Evolutionary conservation across 2,888 invertebrate genomes (phyloP).

Genomic region (Pachydiplax longipennis): DNA sequence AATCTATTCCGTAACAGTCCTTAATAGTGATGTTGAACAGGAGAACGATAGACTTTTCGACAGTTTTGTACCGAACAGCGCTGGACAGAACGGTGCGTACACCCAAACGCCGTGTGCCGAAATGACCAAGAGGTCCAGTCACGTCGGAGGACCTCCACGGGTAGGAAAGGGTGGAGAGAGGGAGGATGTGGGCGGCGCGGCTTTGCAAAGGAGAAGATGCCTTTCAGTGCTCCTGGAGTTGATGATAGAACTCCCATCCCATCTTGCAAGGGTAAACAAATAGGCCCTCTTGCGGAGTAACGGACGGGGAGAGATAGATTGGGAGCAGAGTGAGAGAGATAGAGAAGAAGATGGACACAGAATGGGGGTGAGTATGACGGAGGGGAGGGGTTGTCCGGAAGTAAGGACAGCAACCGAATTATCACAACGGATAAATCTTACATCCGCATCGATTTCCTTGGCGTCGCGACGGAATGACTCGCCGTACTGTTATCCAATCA

Average conservation of each 20-base stretch:
- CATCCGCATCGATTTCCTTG: too few species aligned
- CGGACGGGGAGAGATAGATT: background rate
- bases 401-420: background rate
- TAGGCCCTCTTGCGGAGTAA: background rate
- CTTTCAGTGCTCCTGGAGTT: background rate
- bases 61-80: background rate
- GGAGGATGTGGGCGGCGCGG: background rate
- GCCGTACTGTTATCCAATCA: too few species aligned
- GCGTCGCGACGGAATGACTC: too few species aligned
- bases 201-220: background rate
- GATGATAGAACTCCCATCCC: background rate
- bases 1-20: background rate
- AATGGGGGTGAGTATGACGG: background rate
- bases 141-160: background rate
- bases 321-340: background rate
- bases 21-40: background rate
- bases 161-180: background rate
- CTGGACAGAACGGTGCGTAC: background rate
- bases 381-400: background rate
- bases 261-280: background rate
- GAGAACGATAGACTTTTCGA: background rate
- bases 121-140: background rate
- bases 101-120: background rate
- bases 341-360: background rate
- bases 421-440: too few species aligned